A percentile compares a stretch with the other conserved stretches of the same genome.
Evolutionary conservation across 2,797 vertebrate species (phyloP).

Genomic region (Chiloscyllium punctatum): DNA sequence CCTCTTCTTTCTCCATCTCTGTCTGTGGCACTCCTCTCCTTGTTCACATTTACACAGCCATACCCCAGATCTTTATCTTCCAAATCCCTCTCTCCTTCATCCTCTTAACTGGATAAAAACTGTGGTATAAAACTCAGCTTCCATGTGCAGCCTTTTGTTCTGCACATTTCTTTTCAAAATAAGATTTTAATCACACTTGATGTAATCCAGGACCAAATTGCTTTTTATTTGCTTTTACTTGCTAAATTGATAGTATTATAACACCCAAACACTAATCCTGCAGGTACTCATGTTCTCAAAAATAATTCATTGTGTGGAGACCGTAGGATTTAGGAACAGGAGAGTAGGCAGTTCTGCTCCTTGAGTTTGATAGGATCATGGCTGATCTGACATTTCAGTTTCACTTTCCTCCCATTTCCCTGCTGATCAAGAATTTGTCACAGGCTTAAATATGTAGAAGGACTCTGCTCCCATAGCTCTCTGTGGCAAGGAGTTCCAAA

Average conservation of each 20-base stretch:
- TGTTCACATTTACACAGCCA: background rate
- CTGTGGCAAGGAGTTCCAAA: too few relatives aligned
- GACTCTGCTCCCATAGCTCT: too few relatives aligned
- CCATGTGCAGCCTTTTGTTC: slow-evolving; percentile 34
- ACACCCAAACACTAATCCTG: background rate
- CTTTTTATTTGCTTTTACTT: background rate
- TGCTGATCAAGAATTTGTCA: too few relatives aligned
- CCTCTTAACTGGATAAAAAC: slow-evolving; percentile 55
- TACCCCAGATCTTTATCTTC: background rate
- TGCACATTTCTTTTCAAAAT: slow-evolving; percentile 45
- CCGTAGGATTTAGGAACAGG: too few relatives aligned
- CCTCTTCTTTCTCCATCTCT: background rate
- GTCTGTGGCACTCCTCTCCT: background rate
- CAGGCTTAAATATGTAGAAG: too few relatives aligned
- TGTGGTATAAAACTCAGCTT: slow-evolving; percentile 55
- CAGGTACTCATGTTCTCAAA: background rate
- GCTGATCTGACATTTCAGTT: too few relatives aligned
- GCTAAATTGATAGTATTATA: background rate
- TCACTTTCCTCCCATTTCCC: too few relatives aligned
- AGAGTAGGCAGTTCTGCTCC: too few relatives aligned
- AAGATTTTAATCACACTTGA: slow-evolving; percentile 37
- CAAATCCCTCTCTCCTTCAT: slow-evolving; percentile 41
- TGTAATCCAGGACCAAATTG: background rate
- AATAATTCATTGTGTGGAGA: background rate
- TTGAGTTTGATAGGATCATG: too few relatives aligned